These are phyloP conservation scores for Isotomurus palustris DNA, from an alignment of 2,888 invertebrate species.

Conservation along the genomic window DNA sequence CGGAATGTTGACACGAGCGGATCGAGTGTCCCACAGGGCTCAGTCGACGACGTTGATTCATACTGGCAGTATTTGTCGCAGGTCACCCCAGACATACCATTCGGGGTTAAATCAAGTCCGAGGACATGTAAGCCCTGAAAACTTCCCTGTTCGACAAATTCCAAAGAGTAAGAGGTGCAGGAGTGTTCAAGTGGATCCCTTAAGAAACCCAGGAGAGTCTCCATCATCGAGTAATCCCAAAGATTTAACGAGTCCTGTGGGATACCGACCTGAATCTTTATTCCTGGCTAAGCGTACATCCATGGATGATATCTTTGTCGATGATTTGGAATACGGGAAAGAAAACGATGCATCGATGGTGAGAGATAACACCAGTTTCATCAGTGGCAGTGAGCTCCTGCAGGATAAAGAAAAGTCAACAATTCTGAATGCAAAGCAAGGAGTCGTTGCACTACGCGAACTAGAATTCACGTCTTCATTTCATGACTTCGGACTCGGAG, in stretches of 20 bases:
- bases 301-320: not conserved
- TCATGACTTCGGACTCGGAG: too few species aligned
- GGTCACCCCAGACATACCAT: conserved; percentile 12
- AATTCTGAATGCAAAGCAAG: too few species aligned
- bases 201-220: not conserved
- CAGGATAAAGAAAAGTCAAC: too few species aligned
- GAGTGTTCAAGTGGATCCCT: too few species aligned
- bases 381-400: too few species aligned
- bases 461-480: too few species aligned
- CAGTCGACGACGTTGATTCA: conserved; percentile 31
- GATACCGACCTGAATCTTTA: conserved; percentile 4
- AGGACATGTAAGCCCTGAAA: not conserved
- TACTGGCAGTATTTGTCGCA: conserved; percentile 18
- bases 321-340: not conserved
- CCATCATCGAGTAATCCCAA: not conserved
- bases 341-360: too few species aligned
- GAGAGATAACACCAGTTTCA: too few species aligned
- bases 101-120: conserved; percentile 1
- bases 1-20: conserved; percentile 39
- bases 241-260: not conserved
- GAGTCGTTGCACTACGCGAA: too few species aligned
- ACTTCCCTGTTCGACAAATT: not conserved
- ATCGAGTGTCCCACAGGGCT: conserved; percentile 27
- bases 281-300: not conserved
- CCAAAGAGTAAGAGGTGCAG: not conserved